Base-by-base conservation (phyloP, 2,797 vertebrate species). In the Gadopsis marmoratus region DNA sequence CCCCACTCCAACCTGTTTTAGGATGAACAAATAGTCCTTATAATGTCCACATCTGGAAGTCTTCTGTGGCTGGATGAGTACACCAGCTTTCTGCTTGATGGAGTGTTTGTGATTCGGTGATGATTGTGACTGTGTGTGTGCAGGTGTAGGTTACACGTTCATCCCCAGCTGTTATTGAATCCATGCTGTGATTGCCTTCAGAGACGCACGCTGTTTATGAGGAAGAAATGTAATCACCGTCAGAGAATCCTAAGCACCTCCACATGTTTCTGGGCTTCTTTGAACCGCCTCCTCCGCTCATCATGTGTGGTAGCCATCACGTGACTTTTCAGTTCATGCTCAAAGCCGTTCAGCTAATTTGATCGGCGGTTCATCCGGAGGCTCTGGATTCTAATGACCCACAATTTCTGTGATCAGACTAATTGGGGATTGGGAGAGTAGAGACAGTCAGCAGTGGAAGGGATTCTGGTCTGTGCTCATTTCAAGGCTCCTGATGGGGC, bases 371-470 rank as follows among this genome's bases (percentile, higher is more conserved):
- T 72, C 62, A 47, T 61, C 76, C 29, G 19, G 31, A 12, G n/a
- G 56, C 41, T 70, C 59, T 1, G 2, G 37, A 68, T 79, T 67
- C 78, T 71, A 81, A 78, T 75, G 74, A 78, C 76, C 59, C 68
- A 12, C 70, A 67, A 74, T 85, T 83, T 76, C 41, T 71, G 41
- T 16, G 62, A 85, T 68, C 26, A 19, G 72, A 53, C 74, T 78
- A 84, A 86, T 81, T 82, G 78, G 60, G 74, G 62, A 74, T 51
- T 51, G 71, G 12, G 14, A 21, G 62, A 71, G 51, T 87, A 87
- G 89, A 85, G 76, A 61, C 78, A 84, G 71, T 84, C 86, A 87
- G 84, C 83, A 85, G 86, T 69, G 73, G 68, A 59, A 47, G 37
- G 39, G 47, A 50, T 17, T 54, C 50, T 17, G 35, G 53, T 41